A percentile compares a stretch with the other conserved stretches of the same genome.
phyloP scores from a whole-genome alignment of 2,113 vertebrate genomes.

The Octodon degus region DNA sequence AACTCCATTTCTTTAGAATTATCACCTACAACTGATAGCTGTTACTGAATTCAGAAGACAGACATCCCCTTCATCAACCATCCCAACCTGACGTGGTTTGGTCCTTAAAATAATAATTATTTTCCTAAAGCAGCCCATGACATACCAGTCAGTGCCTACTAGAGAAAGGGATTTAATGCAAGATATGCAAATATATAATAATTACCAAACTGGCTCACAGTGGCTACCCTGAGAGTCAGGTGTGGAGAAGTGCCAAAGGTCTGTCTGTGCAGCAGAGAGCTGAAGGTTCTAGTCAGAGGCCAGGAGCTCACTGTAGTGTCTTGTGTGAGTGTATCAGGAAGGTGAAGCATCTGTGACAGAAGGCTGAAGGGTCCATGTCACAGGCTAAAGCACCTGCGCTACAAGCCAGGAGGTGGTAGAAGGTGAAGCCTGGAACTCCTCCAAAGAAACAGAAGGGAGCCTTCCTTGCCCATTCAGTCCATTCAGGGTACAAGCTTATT shows the following conservation, averaged over 20 bases:
- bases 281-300: not conserved
- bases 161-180: not conserved
- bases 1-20: not conserved
- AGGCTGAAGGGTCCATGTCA: no score
- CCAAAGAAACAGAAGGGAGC: not conserved
- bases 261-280: not conserved
- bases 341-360: not conserved
- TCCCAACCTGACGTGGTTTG: not conserved
- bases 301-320: not conserved
- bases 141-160: not conserved
- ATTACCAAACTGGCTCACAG: not conserved
- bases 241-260: not conserved
- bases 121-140: not conserved
- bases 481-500: not conserved
- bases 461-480: not conserved
- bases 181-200: not conserved
- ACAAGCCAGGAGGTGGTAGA: not conserved
- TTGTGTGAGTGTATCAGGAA: not conserved
- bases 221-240: not conserved
- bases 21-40: not conserved
- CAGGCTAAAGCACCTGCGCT: not conserved
- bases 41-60: not conserved
- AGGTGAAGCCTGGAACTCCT: not conserved
- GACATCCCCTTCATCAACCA: not conserved
- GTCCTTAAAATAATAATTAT: not conserved